Evolutionary conservation across 1,140 invertebrate genomes (phyloP).

Genomic region (Platyura marginata): DNA sequence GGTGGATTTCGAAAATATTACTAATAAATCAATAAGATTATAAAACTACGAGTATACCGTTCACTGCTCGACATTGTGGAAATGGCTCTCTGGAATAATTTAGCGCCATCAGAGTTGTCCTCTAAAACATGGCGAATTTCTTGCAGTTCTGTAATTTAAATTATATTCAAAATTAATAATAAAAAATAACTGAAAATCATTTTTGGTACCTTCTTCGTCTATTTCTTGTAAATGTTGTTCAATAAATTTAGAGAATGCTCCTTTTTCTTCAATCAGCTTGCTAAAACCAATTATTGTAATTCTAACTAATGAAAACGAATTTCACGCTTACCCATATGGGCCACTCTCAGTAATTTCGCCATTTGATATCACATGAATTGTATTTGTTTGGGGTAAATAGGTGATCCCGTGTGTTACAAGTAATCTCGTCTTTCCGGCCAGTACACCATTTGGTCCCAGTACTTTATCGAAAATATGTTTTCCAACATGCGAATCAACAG

Average conservation of each 20-base stretch:
- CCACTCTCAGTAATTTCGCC: slow-evolving; percentile 68
- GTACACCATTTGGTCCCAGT: slow-evolving; percentile 17
- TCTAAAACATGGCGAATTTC: too few relatives aligned
- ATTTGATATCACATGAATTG: slow-evolving; percentile 51
- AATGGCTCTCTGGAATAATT: too few relatives aligned
- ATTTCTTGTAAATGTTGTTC: slow-evolving; percentile 61
- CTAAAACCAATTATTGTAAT: too few relatives aligned
- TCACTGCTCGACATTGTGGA: too few relatives aligned
- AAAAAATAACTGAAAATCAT: neutral
- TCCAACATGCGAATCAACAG: slow-evolving; percentile 43
- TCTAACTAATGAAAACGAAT: too few relatives aligned
- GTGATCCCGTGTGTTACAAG: slow-evolving; percentile 49
- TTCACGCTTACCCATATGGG: slow-evolving; percentile 42
- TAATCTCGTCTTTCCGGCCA: slow-evolving; percentile 31
- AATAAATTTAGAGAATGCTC: slow-evolving; percentile 65
- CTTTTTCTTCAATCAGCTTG: slow-evolving; percentile 60
- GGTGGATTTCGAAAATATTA: too few relatives aligned
- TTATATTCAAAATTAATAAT: neutral
- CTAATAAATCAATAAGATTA: too few relatives aligned
- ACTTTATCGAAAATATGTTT: slow-evolving; percentile 17
- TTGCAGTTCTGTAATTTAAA: neutral
- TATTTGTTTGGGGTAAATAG: slow-evolving; percentile 51
- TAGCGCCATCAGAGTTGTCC: too few relatives aligned
- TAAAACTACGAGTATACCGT: too few relatives aligned
- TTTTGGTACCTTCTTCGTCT: slow-evolving; percentile 26